These are phyloP conservation scores for Aporophyla lueneburgensis DNA, from an alignment of 2,888 invertebrate genomes.

Conservation along the genomic window DNA sequence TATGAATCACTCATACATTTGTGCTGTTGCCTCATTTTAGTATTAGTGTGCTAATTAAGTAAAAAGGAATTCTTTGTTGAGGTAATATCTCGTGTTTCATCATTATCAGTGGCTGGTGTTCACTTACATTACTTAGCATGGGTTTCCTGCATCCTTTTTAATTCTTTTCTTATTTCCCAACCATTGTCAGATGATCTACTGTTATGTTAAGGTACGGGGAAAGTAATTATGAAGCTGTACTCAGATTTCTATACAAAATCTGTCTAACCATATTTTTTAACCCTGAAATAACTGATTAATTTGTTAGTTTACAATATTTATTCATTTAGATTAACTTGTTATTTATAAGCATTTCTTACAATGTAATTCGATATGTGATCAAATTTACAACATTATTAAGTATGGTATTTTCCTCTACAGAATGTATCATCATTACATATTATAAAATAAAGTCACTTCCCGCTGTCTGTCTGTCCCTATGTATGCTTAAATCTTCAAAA, in stretches of 20 bases:
- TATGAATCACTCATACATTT: conserved; percentile 53
- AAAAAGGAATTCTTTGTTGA: conserved; percentile 55
- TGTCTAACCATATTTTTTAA: too few species aligned
- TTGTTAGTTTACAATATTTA: too few species aligned
- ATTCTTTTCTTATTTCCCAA: not conserved
- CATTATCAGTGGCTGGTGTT: conserved; percentile 2
- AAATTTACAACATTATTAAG: not conserved
- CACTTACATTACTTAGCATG: not conserved
- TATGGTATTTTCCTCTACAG: conserved; percentile 17
- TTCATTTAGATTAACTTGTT: not conserved
- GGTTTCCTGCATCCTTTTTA: not conserved
- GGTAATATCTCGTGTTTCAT: conserved; percentile 38
- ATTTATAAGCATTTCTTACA: not conserved
- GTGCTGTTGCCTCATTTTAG: conserved; percentile 52
- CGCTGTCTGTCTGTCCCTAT: too few species aligned
- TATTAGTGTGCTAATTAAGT: conserved; percentile 55
- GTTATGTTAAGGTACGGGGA: too few species aligned
- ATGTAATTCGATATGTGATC: too few species aligned
- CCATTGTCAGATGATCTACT: too few species aligned
- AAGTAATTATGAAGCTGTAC: too few species aligned
- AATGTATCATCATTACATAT: too few species aligned
- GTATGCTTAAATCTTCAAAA: too few species aligned
- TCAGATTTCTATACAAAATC: too few species aligned
- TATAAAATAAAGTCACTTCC: too few species aligned
- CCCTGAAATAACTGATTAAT: too few species aligned